These are phyloP conservation scores for Orchesella flavescens DNA, from an alignment of 2,888 invertebrate genomes.

Conservation along the genomic window DNA sequence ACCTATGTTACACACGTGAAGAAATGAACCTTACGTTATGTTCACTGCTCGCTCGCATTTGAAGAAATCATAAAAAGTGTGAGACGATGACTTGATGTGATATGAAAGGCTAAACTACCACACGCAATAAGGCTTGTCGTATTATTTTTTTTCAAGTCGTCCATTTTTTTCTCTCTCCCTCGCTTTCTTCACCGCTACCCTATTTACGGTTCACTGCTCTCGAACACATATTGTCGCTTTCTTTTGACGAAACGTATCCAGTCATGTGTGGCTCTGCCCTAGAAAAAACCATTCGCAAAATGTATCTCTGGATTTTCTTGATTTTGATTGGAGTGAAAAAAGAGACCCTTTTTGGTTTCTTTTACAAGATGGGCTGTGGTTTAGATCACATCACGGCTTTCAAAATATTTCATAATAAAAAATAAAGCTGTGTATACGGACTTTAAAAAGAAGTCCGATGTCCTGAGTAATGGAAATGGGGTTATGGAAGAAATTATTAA, in stretches of 20 bases:
- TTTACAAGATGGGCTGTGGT: too few relatives aligned
- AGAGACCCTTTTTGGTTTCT: too few relatives aligned
- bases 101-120: constrained; percentile 30
- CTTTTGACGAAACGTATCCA: constrained; percentile 22
- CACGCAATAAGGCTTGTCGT: background rate
- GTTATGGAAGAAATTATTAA: too few relatives aligned
- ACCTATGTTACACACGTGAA: background rate
- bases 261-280: constrained; percentile 17
- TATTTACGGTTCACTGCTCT: constrained; percentile 39
- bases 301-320: background rate
- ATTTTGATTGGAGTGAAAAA: background rate
- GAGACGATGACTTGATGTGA: constrained; percentile 14
- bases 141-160: background rate
- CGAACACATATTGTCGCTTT: constrained; percentile 21
- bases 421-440: too few relatives aligned
- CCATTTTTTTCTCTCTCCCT: constrained; percentile 21
- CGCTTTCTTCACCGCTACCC: background rate
- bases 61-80: constrained; percentile 27
- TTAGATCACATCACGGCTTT: too few relatives aligned
- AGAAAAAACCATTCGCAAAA: constrained; percentile 7
- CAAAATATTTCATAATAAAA: too few relatives aligned
- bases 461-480: too few relatives aligned
- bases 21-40: constrained; percentile 13
- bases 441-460: too few relatives aligned
- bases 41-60: background rate